These are phyloP conservation scores for Limnephilus marmoratus DNA, from an alignment of 2,888 invertebrate species.

Conservation along the genomic window DNA sequence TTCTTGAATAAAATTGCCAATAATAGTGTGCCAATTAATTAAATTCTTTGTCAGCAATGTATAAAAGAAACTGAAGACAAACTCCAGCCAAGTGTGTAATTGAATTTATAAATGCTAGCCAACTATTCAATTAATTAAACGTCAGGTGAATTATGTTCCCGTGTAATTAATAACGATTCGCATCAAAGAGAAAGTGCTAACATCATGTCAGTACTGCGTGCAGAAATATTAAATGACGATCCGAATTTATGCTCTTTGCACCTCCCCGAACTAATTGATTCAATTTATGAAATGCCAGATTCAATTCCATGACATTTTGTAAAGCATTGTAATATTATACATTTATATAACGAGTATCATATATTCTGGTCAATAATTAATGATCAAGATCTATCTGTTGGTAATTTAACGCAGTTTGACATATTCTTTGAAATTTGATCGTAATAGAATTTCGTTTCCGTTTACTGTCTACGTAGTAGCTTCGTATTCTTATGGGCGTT, in stretches of 20 bases:
- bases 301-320: not conserved
- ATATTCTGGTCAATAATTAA: not conserved
- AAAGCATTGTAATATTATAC: not conserved
- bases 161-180: not conserved
- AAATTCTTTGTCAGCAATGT: not conserved
- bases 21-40: not conserved
- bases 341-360: not conserved
- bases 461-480: too few relatives aligned
- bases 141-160: not conserved
- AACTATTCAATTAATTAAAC: not conserved
- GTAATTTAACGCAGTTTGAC: not conserved
- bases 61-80: not conserved
- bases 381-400: not conserved
- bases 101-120: constrained; percentile 2
- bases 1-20: not conserved
- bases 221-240: not conserved
- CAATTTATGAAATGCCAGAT: not conserved
- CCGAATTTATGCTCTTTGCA: not conserved
- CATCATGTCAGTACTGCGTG: not conserved
- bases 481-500: too few relatives aligned
- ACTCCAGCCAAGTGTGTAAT: not conserved
- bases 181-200: not conserved
- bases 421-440: not conserved
- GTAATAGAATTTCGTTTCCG: too few relatives aligned
- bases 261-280: not conserved